phyloP scores from a whole-genome alignment of 2,797 vertebrate genomes.

The Hyperoplus immaculatus region DNA sequence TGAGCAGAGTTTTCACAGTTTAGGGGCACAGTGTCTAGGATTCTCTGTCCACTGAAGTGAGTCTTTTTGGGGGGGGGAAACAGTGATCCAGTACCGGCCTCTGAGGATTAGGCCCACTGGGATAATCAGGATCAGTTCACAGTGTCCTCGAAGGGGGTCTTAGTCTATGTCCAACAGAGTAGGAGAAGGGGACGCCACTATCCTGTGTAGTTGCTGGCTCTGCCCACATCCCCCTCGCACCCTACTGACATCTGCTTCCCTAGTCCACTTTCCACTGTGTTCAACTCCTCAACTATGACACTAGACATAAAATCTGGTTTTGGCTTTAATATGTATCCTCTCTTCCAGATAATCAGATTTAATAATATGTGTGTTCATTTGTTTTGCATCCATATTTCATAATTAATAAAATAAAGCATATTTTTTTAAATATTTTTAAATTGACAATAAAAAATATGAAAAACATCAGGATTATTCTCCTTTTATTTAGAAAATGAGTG shows the following conservation, averaged over 20 bases:
- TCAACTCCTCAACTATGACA: conserved; percentile 50
- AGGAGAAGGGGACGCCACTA: conserved; percentile 77
- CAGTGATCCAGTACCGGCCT: conserved; percentile 66
- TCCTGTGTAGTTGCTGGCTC: conserved; percentile 70
- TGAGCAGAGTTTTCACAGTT: conserved; percentile 88
- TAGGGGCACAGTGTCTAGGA: conserved; percentile 84
- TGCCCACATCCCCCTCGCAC: conserved; percentile 61
- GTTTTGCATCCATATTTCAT: neutral
- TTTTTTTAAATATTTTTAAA: no score
- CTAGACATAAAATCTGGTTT: conserved; percentile 31
- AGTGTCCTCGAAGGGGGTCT: conserved; percentile 82
- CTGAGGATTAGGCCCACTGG: conserved; percentile 86
- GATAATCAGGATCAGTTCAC: conserved; percentile 89
- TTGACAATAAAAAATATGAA: no score
- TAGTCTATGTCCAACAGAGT: conserved; percentile 79
- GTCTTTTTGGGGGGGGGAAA: conserved; percentile 74
- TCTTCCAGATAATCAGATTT: neutral
- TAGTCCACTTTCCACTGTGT: conserved; percentile 33
- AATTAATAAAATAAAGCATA: no score
- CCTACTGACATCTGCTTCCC: conserved; percentile 62
- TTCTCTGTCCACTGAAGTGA: conserved; percentile 87
- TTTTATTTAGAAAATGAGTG: neutral
- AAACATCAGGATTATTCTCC: neutral
- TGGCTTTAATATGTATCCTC: conserved; percentile 13
- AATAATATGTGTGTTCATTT: neutral